Conservation (phyloP, 1,140 invertebrate genomes). For the Caligus rogercresseyi region DNA sequence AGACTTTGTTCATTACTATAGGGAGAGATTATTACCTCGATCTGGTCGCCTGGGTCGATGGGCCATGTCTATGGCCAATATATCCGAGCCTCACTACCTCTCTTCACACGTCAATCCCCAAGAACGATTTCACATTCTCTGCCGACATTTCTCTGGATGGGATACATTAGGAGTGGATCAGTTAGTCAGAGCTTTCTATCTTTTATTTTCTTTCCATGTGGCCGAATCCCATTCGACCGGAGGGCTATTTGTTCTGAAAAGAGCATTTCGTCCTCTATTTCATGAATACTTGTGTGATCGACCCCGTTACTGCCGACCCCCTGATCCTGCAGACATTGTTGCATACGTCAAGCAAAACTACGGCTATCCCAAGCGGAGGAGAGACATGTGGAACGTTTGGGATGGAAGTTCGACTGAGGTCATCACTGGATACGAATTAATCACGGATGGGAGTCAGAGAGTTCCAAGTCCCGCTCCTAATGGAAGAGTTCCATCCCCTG, state of each 20-base stretch:
- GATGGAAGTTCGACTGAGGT: not conserved
- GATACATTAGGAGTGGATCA: conserved; percentile 12
- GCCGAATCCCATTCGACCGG: not conserved
- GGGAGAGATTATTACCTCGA: conserved; percentile 3
- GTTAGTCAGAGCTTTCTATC: conserved; percentile 6
- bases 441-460: not conserved
- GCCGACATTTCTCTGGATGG: conserved; percentile 12
- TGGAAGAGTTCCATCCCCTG: conserved; percentile 2
- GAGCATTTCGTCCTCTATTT: not conserved
- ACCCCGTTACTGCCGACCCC: not conserved
- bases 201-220: conserved; percentile 13
- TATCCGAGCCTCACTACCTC: conserved; percentile 2
- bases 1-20: conserved; percentile 18
- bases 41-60: conserved; percentile 10
- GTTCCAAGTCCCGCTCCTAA: conserved; percentile 9
- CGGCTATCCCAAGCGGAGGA: not conserved
- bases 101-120: conserved; percentile 10
- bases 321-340: not conserved
- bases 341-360: not conserved
- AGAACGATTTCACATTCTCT: conserved; percentile 14
- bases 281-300: not conserved
- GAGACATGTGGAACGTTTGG: not conserved
- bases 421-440: not conserved
- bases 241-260: not conserved
- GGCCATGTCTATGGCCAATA: conserved; percentile 9